These are phyloP conservation scores for Chirona hameri DNA, from an alignment of 2,888 invertebrate species.

Conservation along the genomic window DNA sequence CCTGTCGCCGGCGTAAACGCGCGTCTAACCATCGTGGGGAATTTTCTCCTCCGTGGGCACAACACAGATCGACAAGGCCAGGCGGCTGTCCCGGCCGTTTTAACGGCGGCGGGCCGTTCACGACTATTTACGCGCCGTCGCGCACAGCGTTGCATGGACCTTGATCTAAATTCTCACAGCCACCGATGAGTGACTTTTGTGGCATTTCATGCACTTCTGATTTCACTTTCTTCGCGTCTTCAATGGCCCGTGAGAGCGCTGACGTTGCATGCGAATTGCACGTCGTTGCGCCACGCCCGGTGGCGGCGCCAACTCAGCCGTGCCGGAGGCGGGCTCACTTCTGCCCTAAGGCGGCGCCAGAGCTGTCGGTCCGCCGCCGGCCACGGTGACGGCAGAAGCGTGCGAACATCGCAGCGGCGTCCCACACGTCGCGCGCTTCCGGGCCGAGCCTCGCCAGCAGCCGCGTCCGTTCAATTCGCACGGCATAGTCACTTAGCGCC, in stretches of 20 bases:
- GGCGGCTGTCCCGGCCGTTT: background rate
- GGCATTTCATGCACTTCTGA: constrained; percentile 28
- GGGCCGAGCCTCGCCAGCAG: too few relatives aligned
- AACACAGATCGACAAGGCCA: background rate
- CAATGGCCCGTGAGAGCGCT: constrained; percentile 10
- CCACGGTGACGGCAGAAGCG: too few relatives aligned
- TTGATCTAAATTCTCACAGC: background rate
- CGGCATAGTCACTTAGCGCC: too few relatives aligned
- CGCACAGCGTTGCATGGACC: constrained; percentile 1
- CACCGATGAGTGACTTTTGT: constrained; percentile 1
- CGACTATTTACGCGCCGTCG: background rate
- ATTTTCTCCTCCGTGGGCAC: background rate
- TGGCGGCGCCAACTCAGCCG: background rate
- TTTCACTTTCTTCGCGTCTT: constrained; percentile 26
- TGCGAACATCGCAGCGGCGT: too few relatives aligned
- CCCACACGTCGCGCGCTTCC: too few relatives aligned
- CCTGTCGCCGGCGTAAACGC: background rate
- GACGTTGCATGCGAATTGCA: constrained; percentile 14
- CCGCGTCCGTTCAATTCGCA: too few relatives aligned
- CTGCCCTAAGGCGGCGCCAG: background rate
- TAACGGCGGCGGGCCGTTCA: background rate
- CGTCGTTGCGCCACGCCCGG: background rate
- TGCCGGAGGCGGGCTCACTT: background rate
- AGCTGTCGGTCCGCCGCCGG: too few relatives aligned
- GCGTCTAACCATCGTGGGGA: background rate